Conservation (phyloP, 2,797 vertebrate species). For the Uromys caudimaculatus region DNA sequence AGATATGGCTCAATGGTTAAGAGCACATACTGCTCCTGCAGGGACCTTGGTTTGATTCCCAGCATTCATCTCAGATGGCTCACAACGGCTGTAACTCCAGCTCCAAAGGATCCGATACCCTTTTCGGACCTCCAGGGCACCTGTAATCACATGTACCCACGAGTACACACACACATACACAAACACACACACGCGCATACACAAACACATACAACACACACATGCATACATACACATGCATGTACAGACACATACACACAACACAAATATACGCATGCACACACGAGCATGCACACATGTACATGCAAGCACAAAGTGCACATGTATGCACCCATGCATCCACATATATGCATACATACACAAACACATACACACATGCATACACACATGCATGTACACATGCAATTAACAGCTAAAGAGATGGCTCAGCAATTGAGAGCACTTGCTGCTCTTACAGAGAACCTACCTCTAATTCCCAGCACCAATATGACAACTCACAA, state of each 20-base stretch:
- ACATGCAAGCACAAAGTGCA: no score
- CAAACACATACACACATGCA: no score
- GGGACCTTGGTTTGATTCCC: background rate
- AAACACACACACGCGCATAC: no score
- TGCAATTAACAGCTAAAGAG: background rate
- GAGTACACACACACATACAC: background rate
- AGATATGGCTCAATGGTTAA: background rate
- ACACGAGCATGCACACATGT: no score
- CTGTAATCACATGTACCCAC: no score
- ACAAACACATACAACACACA: no score
- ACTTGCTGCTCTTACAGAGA: background rate
- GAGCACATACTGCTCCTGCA: background rate
- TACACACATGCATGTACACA: no score
- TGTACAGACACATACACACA: no score
- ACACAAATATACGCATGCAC: no score
- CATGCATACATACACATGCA: no score
- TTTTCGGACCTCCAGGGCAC: background rate
- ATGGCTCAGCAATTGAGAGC: background rate
- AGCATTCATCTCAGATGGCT: background rate
- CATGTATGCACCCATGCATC: no score
- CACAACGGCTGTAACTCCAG: background rate
- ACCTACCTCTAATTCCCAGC: background rate
- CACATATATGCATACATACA: no score
- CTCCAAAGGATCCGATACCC: background rate
- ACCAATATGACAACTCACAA: background rate